Evolutionary conservation across 2,113 vertebrate genomes (phyloP), one percentile per base, ranked within the genome.

Genomic region (Petaurus breviceps): DNA sequence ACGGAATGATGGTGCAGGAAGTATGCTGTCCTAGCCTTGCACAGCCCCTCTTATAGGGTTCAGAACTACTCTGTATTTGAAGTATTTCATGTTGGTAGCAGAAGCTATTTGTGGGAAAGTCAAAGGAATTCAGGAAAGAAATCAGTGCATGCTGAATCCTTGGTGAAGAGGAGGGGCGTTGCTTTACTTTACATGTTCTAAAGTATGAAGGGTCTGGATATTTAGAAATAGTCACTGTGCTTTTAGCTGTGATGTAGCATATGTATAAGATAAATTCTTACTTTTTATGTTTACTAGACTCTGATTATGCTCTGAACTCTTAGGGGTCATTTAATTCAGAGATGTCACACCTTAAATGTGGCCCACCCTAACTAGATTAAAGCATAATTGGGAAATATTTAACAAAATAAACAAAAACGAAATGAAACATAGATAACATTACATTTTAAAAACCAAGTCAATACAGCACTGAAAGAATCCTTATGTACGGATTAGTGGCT

Each of bases 11-110:
- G 57, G 28, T 37, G 11, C 28, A 68, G 57, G 31, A 28, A 84
- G 68, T 49, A 90, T 96, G 94, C 93, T 92, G 91, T 92, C 92
- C 51, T 90, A 91, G 31, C 92, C 68, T 14, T 54, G n/a, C 52
- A 92, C 31, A 0, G 0, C 90, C 90, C 26, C 19, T 0, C 31
- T 93, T 92, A 43, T 22, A 89, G 49, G 51, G 93, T 2, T 0
- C 0, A 43, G 89, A 90, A 46, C 91, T 51, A 61, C 23, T 95
- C 91, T 89, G 68, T 90, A 91, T 96, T 94, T 91, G 93, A 49
- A 54, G 54, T 94, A 52, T 95, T 89, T 53, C 1, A 37, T 90
- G 92, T 90, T 95, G 7, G 57, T 16, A 31, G 28, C 61, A 1
- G 2, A 1, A 19, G 23, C 28, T 90, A 2, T 95, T 95, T 92